phyloP scores from a whole-genome alignment of 2,113 vertebrate species.

The Hemicordylus capensis region DNA sequence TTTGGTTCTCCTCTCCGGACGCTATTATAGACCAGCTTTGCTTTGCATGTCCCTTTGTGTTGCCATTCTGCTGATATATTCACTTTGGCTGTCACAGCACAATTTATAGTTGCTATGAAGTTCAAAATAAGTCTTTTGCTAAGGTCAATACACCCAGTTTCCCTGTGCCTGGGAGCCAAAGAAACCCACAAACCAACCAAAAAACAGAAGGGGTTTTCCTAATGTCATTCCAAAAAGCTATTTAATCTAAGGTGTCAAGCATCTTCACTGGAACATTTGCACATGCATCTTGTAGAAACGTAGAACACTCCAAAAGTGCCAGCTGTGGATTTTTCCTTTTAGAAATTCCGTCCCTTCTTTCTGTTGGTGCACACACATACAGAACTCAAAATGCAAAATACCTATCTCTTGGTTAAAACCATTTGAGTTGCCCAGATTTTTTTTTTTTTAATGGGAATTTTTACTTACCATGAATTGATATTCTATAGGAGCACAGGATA shows the following conservation, averaged over 20 bases:
- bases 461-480: too few species aligned
- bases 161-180: background rate
- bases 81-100: background rate
- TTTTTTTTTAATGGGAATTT: too few species aligned
- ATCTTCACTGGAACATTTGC: background rate
- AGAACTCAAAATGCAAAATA: conserved; percentile 18
- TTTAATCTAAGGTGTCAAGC: background rate
- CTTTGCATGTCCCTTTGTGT: background rate
- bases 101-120: background rate
- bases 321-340: background rate
- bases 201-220: conserved; percentile 17
- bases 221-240: background rate
- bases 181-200: too few species aligned
- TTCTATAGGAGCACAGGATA: too few species aligned
- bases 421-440: background rate
- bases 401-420: background rate
- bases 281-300: background rate
- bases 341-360: background rate
- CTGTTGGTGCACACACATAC: background rate
- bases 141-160: conserved; percentile 21
- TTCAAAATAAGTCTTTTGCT: background rate
- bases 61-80: conserved; percentile 26
- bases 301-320: background rate
- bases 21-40: background rate
- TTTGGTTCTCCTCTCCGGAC: background rate